These are phyloP conservation scores for Parelbella ahira DNA, from an alignment of 2,888 invertebrate species.

Conservation along the genomic window DNA sequence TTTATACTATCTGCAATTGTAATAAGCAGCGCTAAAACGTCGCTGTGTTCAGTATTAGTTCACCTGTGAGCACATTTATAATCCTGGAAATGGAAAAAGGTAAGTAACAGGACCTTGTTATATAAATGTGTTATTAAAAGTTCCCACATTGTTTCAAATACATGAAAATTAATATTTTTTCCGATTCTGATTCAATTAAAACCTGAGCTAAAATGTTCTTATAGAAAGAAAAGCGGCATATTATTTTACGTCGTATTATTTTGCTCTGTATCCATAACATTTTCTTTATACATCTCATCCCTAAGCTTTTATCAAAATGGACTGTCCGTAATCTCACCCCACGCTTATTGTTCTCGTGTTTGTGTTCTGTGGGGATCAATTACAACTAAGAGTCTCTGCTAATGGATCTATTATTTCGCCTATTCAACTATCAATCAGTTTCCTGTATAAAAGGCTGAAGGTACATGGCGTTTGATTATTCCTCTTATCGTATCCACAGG, in stretches of 20 bases:
- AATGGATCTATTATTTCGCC: slow-evolving; percentile 57
- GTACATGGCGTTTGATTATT: slow-evolving; percentile 29
- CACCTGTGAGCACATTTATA: too few relatives aligned
- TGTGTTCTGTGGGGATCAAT: slow-evolving; percentile 28
- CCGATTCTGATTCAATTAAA: too few relatives aligned
- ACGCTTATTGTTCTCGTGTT: slow-evolving; percentile 15
- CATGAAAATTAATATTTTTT: too few relatives aligned
- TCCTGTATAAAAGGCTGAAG: slow-evolving; percentile 53
- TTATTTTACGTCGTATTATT: slow-evolving; percentile 1
- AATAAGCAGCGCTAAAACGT: too few relatives aligned
- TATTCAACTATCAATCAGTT: slow-evolving; percentile 50
- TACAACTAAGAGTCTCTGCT: slow-evolving; percentile 33
- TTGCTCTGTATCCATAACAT: not conserved
- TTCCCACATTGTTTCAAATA: too few relatives aligned
- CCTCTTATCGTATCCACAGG: slow-evolving; percentile 29
- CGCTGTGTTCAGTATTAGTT: too few relatives aligned
- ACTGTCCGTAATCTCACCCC: slow-evolving; percentile 9
- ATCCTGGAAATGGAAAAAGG: too few relatives aligned
- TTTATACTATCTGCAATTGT: too few relatives aligned
- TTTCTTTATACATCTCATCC: slow-evolving; percentile 14
- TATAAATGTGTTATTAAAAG: too few relatives aligned
- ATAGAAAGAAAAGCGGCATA: too few relatives aligned
- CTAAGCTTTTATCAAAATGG: slow-evolving; percentile 15
- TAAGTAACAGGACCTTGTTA: too few relatives aligned
- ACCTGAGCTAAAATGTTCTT: too few relatives aligned